Conservation (phyloP, 2,888 invertebrate genomes). For the Chrysomela aeneicollis region DNA sequence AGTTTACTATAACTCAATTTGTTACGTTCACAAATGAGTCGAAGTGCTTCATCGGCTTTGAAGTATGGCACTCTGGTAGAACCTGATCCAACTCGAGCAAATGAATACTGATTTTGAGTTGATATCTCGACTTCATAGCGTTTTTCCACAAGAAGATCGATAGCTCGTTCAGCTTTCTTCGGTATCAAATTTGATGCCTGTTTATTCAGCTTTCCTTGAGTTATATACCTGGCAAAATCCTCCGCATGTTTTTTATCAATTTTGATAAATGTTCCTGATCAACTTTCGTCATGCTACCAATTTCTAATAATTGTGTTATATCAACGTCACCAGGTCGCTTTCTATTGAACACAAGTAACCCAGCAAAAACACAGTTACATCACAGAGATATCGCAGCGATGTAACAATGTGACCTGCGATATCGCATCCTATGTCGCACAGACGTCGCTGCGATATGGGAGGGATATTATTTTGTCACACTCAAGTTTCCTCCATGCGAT, state of each 20-base stretch:
- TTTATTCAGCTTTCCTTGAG: constrained; percentile 21
- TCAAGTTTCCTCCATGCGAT: too few species aligned
- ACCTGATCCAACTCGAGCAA: constrained; percentile 9
- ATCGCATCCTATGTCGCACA: too few species aligned
- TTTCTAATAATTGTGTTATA: constrained; percentile 5
- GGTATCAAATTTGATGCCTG: constrained; percentile 18
- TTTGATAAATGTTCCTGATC: constrained; percentile 9
- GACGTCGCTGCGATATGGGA: too few species aligned
- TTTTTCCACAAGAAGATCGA: constrained; percentile 15
- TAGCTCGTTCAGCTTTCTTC: neutral
- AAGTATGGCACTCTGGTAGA: constrained; percentile 15
- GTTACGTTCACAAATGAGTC: constrained; percentile 6
- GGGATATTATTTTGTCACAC: too few species aligned
- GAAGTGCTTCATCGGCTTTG: constrained; percentile 15
- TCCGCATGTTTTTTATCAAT: constrained; percentile 12
- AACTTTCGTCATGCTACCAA: constrained; percentile 8
- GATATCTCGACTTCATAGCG: neutral
- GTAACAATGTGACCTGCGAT: too few species aligned
- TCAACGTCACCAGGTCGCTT: constrained; percentile 22
- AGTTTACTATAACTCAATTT: constrained; percentile 5
- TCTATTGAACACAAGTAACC: constrained; percentile 19
- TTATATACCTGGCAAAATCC: constrained; percentile 7
- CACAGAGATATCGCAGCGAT: too few species aligned
- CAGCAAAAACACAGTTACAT: too few species aligned
- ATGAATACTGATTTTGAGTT: constrained; percentile 8